Base-by-base conservation (phyloP, 2,888 invertebrate species). In the Andrena praecox region DNA sequence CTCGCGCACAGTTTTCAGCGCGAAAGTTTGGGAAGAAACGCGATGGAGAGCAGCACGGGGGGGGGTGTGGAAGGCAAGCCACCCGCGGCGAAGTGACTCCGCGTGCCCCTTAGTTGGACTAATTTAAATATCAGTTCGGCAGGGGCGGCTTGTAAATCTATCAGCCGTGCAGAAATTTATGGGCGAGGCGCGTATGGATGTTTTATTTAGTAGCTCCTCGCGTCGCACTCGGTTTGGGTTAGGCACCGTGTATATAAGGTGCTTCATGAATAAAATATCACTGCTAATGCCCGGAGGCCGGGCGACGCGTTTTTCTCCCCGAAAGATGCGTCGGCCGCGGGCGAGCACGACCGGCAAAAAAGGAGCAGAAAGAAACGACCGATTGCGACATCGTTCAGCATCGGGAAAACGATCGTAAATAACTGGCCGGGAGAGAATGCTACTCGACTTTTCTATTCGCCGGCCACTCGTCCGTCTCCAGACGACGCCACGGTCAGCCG, bases 221-320 rank as follows among this genome's bases (percentile, higher is more conserved):
- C 90, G 78, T 89, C 89, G 89, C 90, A 85, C 89, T 89, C 88
- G 87, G 87, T 89, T 89, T 85, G 90, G 91, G 88, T 85, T 88
- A 87, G 86, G 85, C 86, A 84, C 63, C 87, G 87, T 89, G 87
- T 89, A 89, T 89, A 91, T 89, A 93, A 92, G 93, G 92, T 93
- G 91, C 86, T 90, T 93, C 93, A 94, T 94, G 94, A 94, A 94
- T 94, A 93, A 94, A 93, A 94, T 93, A 94, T 94, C 90, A 91
- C 87, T 84, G 91, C 92, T 94, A 93, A 93, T 94, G 92, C 93
- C 93, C 90, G 88, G 90, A 90, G 93, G 91, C 91, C 86, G 89
- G 91, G 91, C 92, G 92, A 91, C 93, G 91, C 91, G 91, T 93
- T 93, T 93, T 92, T 93, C 91, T 89, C 86, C 75, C 83, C 88